Base-by-base conservation (phyloP, 1,140 invertebrate genomes). In the Atta texana region DNA sequence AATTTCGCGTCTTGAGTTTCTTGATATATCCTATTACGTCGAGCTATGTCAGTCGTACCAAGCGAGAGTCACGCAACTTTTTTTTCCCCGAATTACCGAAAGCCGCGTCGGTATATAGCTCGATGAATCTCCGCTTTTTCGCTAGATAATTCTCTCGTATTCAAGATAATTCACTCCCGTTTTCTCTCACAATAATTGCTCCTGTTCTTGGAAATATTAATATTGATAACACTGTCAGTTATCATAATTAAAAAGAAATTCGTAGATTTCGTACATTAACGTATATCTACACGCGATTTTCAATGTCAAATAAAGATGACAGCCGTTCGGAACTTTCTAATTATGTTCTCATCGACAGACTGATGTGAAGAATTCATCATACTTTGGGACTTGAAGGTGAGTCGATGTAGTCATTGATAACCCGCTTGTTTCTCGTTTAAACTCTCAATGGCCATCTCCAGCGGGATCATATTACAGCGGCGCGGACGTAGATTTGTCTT, bases 401-500 rank as follows among this genome's bases (percentile, higher is more conserved):
- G 61, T 18, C 61, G 61, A 80, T 68, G 76, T 80, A 68, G 76
- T 53, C 76, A 80, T 80, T 80, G 76, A 80, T 80, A 68, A 80
- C 74, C 55, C 12, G 76, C 44, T 68, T 61, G 76, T 59, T 69
- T 76, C 74, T 76, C 55, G 55, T 59, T 76, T 80, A 66, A 68
- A 49, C 34, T 80, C 61, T 80, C 61, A 78, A 78, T 68, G 76
- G 49, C 61, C 76, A 34, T 68, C 76, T 4, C 16, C 7, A 18
- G 53, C 49, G 84, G n/a, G 82, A 85, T 57, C 44, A 34, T 24
- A 24, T 24, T 24, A 59, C 51, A 61, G n/a, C 72, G 61, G 39
- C 53, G 51, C 12, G 72, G 39, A 76, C 78, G 86, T 49, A 53
- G 76, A 80, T 84, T 85, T 86, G 69, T 28, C 88, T 89, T 89